Conservation (phyloP, 2,797 vertebrate species). For the Sebastes hubbsi region DNA sequence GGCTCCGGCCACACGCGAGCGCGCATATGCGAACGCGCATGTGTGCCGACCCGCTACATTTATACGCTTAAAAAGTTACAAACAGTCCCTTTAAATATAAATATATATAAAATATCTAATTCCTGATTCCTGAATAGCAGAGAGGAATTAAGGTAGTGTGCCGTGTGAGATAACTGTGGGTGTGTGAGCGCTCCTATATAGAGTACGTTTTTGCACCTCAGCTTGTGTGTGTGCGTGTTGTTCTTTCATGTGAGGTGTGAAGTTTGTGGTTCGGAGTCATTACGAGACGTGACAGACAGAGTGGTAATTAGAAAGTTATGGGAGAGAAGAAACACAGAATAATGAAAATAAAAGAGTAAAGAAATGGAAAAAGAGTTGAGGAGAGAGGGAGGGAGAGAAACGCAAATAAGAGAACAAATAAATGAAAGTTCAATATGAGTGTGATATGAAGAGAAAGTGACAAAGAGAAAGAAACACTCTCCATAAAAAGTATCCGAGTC, state of each 20-base stretch:
- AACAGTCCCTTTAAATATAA: no score
- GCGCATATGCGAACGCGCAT: no score
- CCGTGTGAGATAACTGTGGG: not conserved
- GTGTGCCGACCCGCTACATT: no score
- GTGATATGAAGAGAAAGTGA: not conserved
- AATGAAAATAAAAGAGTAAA: not conserved
- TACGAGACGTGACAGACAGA: constrained; percentile 36
- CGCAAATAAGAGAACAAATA: not conserved
- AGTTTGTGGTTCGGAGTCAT: constrained; percentile 49
- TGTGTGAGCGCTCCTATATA: not conserved
- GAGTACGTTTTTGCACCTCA: rapidly evolving
- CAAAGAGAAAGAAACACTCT: constrained; percentile 17
- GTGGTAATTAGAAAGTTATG: constrained; percentile 51
- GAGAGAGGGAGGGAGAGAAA: not conserved
- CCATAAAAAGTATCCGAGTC: constrained; percentile 12
- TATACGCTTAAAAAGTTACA: no score
- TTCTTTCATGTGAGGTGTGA: constrained; percentile 41
- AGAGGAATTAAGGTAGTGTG: not conserved
- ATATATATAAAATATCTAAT: not conserved
- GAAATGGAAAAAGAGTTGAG: not conserved
- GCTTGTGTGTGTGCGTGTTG: not conserved
- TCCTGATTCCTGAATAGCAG: not conserved
- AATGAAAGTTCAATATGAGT: constrained; percentile 13
- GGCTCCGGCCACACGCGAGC: no score
- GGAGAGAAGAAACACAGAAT: not conserved